Evolutionary conservation across 1,140 invertebrate genomes (phyloP), one percentile per base, ranked within the genome.

Genomic region (Anagrus nilaparvatae): DNA sequence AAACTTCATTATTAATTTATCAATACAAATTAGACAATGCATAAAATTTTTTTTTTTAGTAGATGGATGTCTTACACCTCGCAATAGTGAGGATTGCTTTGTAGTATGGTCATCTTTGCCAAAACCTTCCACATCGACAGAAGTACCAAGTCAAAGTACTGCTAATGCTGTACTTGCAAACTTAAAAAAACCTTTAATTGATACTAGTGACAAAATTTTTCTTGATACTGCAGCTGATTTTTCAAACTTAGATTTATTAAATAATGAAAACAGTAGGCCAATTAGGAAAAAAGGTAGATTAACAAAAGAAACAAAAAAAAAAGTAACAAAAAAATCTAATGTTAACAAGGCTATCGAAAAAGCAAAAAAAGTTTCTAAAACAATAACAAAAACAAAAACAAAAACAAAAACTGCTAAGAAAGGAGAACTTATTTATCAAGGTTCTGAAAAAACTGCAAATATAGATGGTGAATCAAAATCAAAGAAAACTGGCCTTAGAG

Each of bases 401-500:
- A 33, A 23, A 13, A 38, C 20, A 12, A 44, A 28, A 21, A 16
- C 2, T 8, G 40, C 28, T 10, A 35, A n/a, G 10, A 45, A 18
- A 23, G 37, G 21, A 12, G 29, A 40, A 34, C 31, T 45, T 16
- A 45, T 45, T 40, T 34, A 18, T 45, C 43, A 13, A 25, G 35
- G 18, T 35, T 37, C 5, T 25, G 39, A 28, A 23, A 38, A 18
- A 28, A 31, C 7, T 17, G 5, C 5, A 8, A 35, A 16, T 17
- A 13, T 16, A 3, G 13, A n/a, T 30, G 29, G 14, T 30, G 29
- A 30, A 7, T 10, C 7, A n/a, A 39, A 38, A 4, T 19, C 12
- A 16, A 43, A 23, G 29, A 47, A 47, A 20, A 42, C 37, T 16
- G 51, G 51, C 44, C 58, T 81, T 36, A 63, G 89, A 43, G 78